Evolutionary conservation across 1,140 invertebrate genomes (phyloP).

Genomic region (Drosophila eugracilis): DNA sequence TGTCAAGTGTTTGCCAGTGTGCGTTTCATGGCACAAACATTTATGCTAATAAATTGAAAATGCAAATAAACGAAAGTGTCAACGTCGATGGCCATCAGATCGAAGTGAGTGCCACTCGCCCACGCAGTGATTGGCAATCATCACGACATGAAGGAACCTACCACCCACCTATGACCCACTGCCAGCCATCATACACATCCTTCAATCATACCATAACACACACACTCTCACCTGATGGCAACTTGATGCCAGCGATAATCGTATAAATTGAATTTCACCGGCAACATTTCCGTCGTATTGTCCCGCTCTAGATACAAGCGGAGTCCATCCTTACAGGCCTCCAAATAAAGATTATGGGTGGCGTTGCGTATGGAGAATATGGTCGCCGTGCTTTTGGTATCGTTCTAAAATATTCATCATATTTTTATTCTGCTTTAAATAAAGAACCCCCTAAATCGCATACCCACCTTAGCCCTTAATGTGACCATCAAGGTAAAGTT

Average conservation of each 20-base stretch:
- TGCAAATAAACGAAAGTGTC: slow-evolving; percentile 81
- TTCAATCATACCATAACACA: neutral
- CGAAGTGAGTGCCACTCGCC: slow-evolving; percentile 39
- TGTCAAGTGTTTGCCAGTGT: slow-evolving; percentile 63
- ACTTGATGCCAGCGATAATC: slow-evolving; percentile 85
- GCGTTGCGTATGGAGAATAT: slow-evolving; percentile 81
- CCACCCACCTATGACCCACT: neutral
- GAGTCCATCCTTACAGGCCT: slow-evolving; percentile 76
- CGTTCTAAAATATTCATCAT: slow-evolving; percentile 57
- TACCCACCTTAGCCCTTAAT: slow-evolving; percentile 70
- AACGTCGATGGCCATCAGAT: slow-evolving; percentile 59
- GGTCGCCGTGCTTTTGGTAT: slow-evolving; percentile 70
- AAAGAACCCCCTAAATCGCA: no score
- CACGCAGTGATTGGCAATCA: slow-evolving; percentile 15
- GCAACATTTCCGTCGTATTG: slow-evolving; percentile 84
- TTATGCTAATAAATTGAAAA: slow-evolving; percentile 84
- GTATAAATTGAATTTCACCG: slow-evolving; percentile 84
- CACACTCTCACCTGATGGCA: slow-evolving; percentile 76
- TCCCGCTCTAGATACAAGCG: slow-evolving; percentile 82
- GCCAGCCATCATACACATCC: neutral
- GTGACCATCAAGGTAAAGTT: slow-evolving; percentile 83
- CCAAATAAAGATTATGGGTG: slow-evolving; percentile 84
- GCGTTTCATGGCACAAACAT: slow-evolving; percentile 73
- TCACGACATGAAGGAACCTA: neutral
- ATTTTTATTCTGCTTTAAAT: neutral